Evolutionary conservation across 2,113 vertebrate genomes (phyloP), one percentile per base, ranked within the genome.

Genomic region (Elaphurus davidianus): DNA sequence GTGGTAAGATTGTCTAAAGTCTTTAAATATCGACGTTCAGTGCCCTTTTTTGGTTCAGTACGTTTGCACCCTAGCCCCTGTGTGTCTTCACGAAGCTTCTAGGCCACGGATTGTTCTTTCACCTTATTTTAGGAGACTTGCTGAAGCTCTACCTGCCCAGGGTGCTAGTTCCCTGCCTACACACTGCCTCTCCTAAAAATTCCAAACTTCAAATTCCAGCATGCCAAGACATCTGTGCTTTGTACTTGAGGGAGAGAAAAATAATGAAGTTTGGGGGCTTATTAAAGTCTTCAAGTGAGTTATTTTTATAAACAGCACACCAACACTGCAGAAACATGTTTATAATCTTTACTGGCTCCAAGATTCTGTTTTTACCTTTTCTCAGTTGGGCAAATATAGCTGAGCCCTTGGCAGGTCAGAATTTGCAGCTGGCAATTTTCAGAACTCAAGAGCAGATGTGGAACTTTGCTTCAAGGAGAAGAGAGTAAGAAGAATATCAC

Each of bases 171-270:
- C 95, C 96, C 98, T 98, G 95, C 97, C 98, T 93, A 98, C 93
- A 95, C 79, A 95, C 55, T 96, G 67, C 54, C 95, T 98, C 78
- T 95, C 96, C 97, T 98, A 97, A 97, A 96, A 97, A 97, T 97
- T 98, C 81, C 97, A 96, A 96, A 96, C 87, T 97, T 95, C 79
- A 98, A 96, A 98, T 98, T 98, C 98, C 64, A 98, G 88, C 96
- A 92, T 98, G 98, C 95, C 82, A 59, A 92, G 79, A 78, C 98
- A 57, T 84, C 89, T 97, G 81, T 84, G 83, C 93, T 95, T 95
- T 96, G 83, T 91, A 57, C 71, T 91, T 79, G 60, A 96, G 92
- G 67, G 79, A 97, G 59, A 88, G 59, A 14, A 97, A 91, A 98
- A 86, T 93, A 96, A 98, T 98, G 98, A 98, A 87, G 94, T 92